phyloP scores from a whole-genome alignment of 2,113 vertebrate genomes.

The Malaclemys terrapin region DNA sequence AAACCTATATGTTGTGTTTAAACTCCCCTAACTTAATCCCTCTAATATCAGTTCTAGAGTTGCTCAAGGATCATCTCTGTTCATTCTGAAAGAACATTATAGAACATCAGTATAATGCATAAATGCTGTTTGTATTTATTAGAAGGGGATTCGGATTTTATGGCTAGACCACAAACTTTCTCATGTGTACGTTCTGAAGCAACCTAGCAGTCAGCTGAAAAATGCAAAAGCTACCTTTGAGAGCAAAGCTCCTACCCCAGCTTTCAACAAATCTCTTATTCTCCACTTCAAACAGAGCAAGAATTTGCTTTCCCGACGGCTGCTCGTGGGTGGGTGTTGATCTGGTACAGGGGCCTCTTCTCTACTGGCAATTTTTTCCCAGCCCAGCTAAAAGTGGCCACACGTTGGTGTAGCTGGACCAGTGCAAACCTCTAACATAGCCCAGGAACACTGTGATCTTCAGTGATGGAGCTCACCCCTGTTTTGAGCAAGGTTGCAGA shows the following conservation, averaged over 20 bases:
- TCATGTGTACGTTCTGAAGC: neutral
- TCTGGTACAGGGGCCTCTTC: neutral
- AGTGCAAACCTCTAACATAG: neutral
- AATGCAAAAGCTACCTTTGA: neutral
- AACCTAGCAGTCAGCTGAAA: neutral
- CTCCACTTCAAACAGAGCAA: neutral
- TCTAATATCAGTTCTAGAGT: neutral
- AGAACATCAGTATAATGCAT: neutral
- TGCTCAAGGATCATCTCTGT: neutral
- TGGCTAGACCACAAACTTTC: neutral
- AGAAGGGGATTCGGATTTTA: neutral
- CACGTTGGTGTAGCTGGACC: neutral
- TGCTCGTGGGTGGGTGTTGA: fast-evolving
- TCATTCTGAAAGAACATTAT: neutral
- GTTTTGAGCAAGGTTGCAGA: neutral
- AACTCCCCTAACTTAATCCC: neutral
- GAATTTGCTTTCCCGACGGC: neutral
- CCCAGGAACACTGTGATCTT: neutral
- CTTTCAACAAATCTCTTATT: neutral
- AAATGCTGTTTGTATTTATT: neutral
- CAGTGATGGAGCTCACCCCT: neutral
- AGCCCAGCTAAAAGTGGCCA: neutral
- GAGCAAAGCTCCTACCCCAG: neutral
- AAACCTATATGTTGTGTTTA: neutral
- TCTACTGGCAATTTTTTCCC: neutral